Percentiles rank a stretch among this genome's conserved stretches.
Conservation (phyloP, 64 coral and sea anemone genomes). For the Porites australiensis region DNA sequence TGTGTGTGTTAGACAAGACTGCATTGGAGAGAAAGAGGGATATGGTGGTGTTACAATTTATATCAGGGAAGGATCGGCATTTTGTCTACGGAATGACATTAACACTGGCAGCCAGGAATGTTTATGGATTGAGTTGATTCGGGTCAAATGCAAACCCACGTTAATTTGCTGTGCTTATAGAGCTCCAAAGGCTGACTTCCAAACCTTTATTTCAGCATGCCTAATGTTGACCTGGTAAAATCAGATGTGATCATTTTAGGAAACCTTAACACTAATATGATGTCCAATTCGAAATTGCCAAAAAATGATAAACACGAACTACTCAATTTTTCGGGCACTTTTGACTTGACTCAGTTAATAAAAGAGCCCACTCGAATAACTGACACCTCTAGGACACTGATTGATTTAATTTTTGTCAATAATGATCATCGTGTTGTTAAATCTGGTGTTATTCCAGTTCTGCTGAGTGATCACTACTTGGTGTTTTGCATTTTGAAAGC, state of each 20-base stretch:
- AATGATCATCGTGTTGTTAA: constrained; percentile 54
- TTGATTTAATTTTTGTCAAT: constrained; percentile 40
- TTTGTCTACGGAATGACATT: constrained; percentile 61
- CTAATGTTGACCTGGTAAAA: constrained; percentile 33
- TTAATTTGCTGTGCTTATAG: constrained; percentile 62
- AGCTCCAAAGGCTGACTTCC: constrained; percentile 41
- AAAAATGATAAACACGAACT: constrained; percentile 70
- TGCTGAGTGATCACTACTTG: constrained; percentile 39
- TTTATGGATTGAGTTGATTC: constrained; percentile 73
- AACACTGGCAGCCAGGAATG: constrained; percentile 47
- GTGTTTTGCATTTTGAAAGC: constrained; percentile 56
- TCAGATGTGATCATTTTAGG: constrained; percentile 70
- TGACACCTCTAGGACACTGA: constrained; percentile 39
- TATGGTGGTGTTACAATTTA: constrained; percentile 57
- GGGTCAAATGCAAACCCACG: constrained; percentile 59
- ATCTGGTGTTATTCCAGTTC: constrained; percentile 46
- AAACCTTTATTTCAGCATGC: constrained; percentile 62
- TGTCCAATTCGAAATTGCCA: constrained; percentile 26
- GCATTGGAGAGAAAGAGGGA: neutral
- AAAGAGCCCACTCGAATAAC: constrained; percentile 42
- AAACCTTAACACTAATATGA: constrained; percentile 64
- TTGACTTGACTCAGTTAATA: constrained; percentile 49
- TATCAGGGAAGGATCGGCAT: neutral
- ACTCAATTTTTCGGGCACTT: constrained; percentile 53
- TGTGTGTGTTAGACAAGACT: too few species aligned